Conservation (phyloP, 2,113 vertebrate genomes). For the Oryzias curvinotus region DNA sequence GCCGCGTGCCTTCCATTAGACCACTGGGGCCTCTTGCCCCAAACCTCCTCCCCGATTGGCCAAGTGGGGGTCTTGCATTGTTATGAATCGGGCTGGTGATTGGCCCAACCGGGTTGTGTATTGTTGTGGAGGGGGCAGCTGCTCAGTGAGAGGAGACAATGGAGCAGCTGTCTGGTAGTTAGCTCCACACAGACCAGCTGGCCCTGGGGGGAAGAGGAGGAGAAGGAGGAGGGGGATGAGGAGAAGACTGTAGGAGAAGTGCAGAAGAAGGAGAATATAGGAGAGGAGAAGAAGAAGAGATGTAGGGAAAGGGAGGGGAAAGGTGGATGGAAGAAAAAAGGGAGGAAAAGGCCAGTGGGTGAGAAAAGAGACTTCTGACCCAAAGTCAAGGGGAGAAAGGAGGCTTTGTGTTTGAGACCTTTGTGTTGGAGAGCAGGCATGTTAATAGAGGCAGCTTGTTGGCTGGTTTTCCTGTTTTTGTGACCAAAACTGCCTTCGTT, state of each 20-base stretch:
- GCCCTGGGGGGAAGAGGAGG: constrained; percentile 51
- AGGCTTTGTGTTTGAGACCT: constrained; percentile 85
- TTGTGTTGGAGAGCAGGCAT: constrained; percentile 88
- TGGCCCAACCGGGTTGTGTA: constrained; percentile 85
- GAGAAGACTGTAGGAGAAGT: constrained; percentile 38
- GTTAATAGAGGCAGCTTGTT: constrained; percentile 85
- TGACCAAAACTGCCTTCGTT: constrained; percentile 52
- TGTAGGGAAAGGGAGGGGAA: constrained; percentile 49
- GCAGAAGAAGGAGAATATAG: constrained; percentile 36
- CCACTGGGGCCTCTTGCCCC: constrained; percentile 75
- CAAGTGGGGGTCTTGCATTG: constrained; percentile 87
- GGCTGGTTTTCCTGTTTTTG: constrained; percentile 66
- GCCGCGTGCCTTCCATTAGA: constrained; percentile 94
- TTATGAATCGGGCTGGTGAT: constrained; percentile 80
- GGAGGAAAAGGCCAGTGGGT: constrained; percentile 86
- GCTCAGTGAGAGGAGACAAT: constrained; percentile 97
- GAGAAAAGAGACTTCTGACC: constrained; percentile 97
- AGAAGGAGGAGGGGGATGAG: constrained; percentile 30
- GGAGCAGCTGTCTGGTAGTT: constrained; percentile 98
- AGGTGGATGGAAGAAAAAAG: constrained; percentile 42
- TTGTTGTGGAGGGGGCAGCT: constrained; percentile 90
- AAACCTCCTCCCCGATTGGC: constrained; percentile 85
- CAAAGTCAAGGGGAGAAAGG: constrained; percentile 91
- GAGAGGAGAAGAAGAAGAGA: constrained; percentile 31
- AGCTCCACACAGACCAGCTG: constrained; percentile 99